Percentiles rank a stretch among this genome's conserved stretches.
These are phyloP conservation scores for Zaprionus nigranus DNA, from an alignment of 1,140 invertebrate species.

Conservation along the genomic window DNA sequence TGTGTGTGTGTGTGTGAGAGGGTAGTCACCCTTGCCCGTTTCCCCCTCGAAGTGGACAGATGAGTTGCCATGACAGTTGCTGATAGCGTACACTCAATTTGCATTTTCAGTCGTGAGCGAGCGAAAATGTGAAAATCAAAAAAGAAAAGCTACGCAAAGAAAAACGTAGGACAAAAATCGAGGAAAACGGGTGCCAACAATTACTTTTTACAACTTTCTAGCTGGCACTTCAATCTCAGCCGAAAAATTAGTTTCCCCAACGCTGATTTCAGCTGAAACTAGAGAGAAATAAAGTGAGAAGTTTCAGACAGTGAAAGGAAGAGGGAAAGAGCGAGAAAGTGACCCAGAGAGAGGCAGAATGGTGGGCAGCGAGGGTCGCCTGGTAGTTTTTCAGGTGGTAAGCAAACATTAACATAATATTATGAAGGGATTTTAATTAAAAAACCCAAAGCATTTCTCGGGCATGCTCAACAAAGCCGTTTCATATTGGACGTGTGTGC, in stretches of 20 bases:
- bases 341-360: background rate
- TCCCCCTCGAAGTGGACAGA: conserved; percentile 6
- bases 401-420: conserved; percentile 79
- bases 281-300: conserved; percentile 15
- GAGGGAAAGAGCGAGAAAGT: background rate
- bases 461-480: conserved; percentile 59
- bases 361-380: conserved; percentile 8
- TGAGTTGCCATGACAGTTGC: conserved; percentile 55
- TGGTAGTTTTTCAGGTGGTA: conserved; percentile 39
- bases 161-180: conserved; percentile 2
- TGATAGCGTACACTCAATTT: conserved; percentile 80
- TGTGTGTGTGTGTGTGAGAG: conserved; percentile 8
- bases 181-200: conserved; percentile 62
- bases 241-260: conserved; percentile 56
- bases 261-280: conserved; percentile 50
- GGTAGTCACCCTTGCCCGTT: background rate
- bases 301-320: background rate
- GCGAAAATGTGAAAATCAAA: conserved; percentile 38
- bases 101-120: conserved; percentile 55
- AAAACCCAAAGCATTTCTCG: conserved; percentile 55
- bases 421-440: conserved; percentile 80
- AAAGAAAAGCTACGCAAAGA: conserved; percentile 11
- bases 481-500: conserved; percentile 59
- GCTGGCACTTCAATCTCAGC: conserved; percentile 76
- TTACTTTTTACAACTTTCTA: conserved; percentile 81